Percentiles rank a stretch among this genome's conserved stretches.
Conservation (phyloP, 1,140 invertebrate genomes). For the Brachionus paranguensis region DNA sequence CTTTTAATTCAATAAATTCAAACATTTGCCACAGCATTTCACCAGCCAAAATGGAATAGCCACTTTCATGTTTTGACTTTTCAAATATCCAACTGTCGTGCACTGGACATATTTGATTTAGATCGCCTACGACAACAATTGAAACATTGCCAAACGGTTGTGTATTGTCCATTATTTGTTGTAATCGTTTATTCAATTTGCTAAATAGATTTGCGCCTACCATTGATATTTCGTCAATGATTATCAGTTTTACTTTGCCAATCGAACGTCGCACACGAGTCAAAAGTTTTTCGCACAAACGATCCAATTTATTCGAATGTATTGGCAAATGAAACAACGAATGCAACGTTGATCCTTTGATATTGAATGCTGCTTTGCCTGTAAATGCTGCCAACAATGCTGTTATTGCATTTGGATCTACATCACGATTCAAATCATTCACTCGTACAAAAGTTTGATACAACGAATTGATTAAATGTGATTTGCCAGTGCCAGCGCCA, state of each 20-base stretch:
- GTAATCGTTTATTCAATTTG: neutral
- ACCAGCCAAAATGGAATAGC: neutral
- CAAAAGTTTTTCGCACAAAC: neutral
- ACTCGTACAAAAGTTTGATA: neutral
- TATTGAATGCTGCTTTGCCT: neutral
- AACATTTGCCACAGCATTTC: neutral
- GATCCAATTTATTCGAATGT: neutral
- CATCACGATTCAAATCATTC: neutral
- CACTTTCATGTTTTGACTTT: neutral
- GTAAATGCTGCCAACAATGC: neutral
- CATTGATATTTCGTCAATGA: neutral
- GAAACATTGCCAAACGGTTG: neutral
- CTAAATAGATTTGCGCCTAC: neutral
- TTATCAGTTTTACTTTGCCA: neutral
- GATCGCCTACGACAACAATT: neutral
- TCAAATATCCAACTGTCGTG: neutral
- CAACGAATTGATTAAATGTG: neutral
- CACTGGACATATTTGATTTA: constrained; percentile 7
- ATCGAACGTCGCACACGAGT: no score
- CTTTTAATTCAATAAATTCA: neutral
- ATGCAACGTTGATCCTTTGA: neutral
- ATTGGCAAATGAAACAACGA: neutral
- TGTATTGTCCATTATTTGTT: neutral
- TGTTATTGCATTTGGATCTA: neutral
- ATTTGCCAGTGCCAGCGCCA: neutral